Conservation (phyloP, 2,888 invertebrate genomes). For the Lithophane socia region DNA sequence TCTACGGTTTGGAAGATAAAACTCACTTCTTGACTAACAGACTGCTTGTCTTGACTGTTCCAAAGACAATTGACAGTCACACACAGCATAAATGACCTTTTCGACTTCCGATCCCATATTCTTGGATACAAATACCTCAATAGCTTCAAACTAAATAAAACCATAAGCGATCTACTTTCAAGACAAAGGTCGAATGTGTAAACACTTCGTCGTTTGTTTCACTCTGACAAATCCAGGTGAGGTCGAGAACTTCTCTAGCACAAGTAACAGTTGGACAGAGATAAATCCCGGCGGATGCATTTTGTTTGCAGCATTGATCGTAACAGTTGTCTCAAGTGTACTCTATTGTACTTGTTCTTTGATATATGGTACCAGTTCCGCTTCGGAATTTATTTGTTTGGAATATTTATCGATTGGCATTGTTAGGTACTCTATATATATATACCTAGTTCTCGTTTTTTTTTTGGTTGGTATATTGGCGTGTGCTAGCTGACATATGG, state of each 20-base stretch:
- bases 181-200: conserved; percentile 25
- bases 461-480: too few relatives aligned
- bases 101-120: neutral
- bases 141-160: conserved; percentile 12
- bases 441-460: too few relatives aligned
- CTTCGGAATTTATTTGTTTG: conserved; percentile 26
- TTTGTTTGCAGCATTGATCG: conserved; percentile 48
- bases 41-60: neutral
- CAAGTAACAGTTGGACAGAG: conserved; percentile 25
- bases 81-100: neutral
- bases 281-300: conserved; percentile 58
- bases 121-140: neutral
- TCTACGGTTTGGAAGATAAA: neutral
- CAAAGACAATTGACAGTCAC: neutral
- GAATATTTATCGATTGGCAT: conserved; percentile 29
- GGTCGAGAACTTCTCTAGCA: conserved; percentile 23
- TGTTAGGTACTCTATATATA: neutral
- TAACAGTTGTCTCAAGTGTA: conserved; percentile 35
- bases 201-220: conserved; percentile 46
- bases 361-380: conserved; percentile 34
- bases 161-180: neutral
- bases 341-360: conserved; percentile 47
- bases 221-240: conserved; percentile 42
- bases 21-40: neutral
- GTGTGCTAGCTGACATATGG: too few relatives aligned